Conservation (phyloP, 2,113 vertebrate species). For the Heteronetta atricapilla region DNA sequence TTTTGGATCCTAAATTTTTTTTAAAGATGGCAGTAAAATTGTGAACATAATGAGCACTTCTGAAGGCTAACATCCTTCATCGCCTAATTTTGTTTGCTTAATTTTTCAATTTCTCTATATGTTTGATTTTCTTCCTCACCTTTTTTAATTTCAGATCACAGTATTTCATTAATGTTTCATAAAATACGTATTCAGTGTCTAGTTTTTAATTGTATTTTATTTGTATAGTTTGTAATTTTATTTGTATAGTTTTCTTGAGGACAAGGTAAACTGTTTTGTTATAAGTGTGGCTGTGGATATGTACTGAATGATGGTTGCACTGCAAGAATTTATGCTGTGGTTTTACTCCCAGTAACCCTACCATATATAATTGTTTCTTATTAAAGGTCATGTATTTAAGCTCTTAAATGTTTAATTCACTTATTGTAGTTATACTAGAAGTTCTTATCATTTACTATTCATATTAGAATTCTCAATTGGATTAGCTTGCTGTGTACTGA, state of each 20-base stretch:
- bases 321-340: not conserved
- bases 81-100: not conserved
- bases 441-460: not conserved
- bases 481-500: not conserved
- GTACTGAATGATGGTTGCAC: not conserved
- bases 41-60: not conserved
- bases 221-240: not conserved
- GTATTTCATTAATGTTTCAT: not conserved
- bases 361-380: not conserved
- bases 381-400: not conserved
- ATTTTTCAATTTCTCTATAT: not conserved
- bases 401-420: not conserved
- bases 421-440: not conserved
- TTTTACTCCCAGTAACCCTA: not conserved
- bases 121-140: not conserved
- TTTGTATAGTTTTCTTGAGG: not conserved
- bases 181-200: not conserved
- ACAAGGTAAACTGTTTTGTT: not conserved
- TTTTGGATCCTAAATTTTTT: not conserved
- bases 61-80: not conserved
- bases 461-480: not conserved
- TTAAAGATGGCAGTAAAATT: not conserved
- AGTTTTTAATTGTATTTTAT: not conserved
- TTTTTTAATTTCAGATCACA: not conserved
- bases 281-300: rapidly evolving